phyloP scores from a whole-genome alignment of 2,113 vertebrate genomes.

The Ursus arctos region DNA sequence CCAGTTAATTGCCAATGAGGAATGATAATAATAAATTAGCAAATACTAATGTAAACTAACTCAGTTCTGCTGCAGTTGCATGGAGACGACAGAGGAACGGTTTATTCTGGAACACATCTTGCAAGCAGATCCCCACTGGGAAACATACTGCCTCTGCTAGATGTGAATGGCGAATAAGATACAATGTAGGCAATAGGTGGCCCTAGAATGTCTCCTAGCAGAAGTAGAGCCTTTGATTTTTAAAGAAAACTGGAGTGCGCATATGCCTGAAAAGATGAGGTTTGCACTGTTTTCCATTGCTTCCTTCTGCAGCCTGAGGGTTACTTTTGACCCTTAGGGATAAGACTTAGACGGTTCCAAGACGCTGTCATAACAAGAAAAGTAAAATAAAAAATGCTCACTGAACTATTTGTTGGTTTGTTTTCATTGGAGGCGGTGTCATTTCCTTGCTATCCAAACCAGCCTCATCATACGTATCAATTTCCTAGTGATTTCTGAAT shows the following conservation, averaged over 20 bases:
- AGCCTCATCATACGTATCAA: slow-evolving; percentile 7
- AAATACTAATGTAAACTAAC: slow-evolving; percentile 63
- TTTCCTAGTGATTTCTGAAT: slow-evolving; percentile 53
- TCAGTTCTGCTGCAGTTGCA: slow-evolving; percentile 59
- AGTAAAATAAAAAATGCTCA: neutral
- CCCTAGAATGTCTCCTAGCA: neutral
- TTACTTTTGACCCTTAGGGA: slow-evolving; percentile 31
- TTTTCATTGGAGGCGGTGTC: neutral
- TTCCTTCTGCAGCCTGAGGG: slow-evolving; percentile 1
- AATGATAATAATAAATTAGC: slow-evolving; percentile 77
- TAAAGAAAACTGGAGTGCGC: slow-evolving; percentile 43
- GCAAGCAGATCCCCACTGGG: slow-evolving; percentile 34
- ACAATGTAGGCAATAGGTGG: neutral
- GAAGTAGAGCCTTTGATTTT: neutral
- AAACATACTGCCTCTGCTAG: slow-evolving; percentile 10
- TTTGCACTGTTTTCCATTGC: neutral
- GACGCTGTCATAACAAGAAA: neutral
- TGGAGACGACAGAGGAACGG: slow-evolving; percentile 68
- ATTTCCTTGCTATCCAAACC: neutral
- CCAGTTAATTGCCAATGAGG: slow-evolving; percentile 66
- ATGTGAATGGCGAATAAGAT: slow-evolving; percentile 52
- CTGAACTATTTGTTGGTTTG: neutral
- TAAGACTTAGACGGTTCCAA: slow-evolving; percentile 36
- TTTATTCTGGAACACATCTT: slow-evolving; percentile 78
- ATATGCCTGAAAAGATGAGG: neutral